Evolutionary conservation across 2,797 vertebrate genomes (phyloP), one percentile per base, ranked within the genome.

Genomic region (Schizopygopsis pylzovi): DNA sequence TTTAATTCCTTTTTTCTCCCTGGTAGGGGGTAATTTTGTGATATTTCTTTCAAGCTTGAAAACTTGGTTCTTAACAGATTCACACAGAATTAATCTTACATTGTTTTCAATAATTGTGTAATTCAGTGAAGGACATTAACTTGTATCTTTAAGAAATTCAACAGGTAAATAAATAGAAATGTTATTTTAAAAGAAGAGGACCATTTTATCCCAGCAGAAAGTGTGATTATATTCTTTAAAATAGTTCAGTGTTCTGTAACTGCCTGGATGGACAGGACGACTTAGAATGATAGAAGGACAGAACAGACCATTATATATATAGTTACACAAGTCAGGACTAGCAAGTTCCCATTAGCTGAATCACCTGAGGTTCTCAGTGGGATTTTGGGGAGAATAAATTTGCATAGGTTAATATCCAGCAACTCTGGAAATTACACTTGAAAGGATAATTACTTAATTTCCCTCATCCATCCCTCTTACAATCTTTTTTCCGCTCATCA

Each of bases 401-500:
- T 96, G 93, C 96, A 96, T 96, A 97, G 96, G 96, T 97, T 98
- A 97, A 98, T 97, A 98, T 97, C 96, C 96, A 97, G 96, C 95
- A 95, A 95, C 95, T 96, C 94, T 94, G 95, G 95, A 97, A 97
- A 97, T 97, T 97, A 97, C 94, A 94, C 96, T 97, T 96, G 96
- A 97, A 98, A 97, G 95, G 96, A 96, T 98, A 98, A 98, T 98
- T 97, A 96, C 92, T 97, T 96, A 96, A 97, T 97, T 96, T 96
- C 94, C 94, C 93, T 93, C 92, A 90, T 91, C 88, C 90, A 86
- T 88, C 81, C 87, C 87, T 84, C 56, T 54, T 78, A 76, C 18
- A 28, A 70, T 78, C 49, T 81, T 83, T 89, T 93, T 96, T 94
- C 94, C 2, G 16, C 76, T 79, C 93, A 95, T 96, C 93, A 94